Percentiles rank a stretch among this genome's conserved stretches.
These are phyloP conservation scores for Rhinichthys klamathensis DNA, from an alignment of 2,113 vertebrate species.

Conservation along the genomic window DNA sequence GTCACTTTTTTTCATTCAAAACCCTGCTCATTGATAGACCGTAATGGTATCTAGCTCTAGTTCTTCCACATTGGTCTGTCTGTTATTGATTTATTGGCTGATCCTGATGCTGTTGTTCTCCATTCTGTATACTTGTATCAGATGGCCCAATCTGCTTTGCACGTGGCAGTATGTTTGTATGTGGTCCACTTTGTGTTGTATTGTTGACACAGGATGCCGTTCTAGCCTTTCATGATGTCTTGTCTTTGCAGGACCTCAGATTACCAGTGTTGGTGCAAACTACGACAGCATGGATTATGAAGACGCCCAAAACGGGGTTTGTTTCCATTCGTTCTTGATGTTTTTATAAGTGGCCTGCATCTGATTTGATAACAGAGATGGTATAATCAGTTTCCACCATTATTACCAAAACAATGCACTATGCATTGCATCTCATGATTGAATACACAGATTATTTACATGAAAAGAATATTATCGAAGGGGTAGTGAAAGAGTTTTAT, in stretches of 20 bases:
- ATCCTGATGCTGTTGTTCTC: slow-evolving; percentile 19
- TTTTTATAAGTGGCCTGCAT: neutral
- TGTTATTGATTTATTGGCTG: slow-evolving; percentile 37
- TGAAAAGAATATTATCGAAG: neutral
- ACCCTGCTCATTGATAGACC: neutral
- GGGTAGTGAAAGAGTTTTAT: neutral
- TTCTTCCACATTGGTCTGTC: slow-evolving; percentile 16
- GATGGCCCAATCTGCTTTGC: neutral
- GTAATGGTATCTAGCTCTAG: neutral
- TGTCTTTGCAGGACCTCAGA: slow-evolving; percentile 63
- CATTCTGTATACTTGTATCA: neutral
- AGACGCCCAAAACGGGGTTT: slow-evolving; percentile 62
- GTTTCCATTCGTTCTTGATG: neutral
- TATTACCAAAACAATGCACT: neutral
- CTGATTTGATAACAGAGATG: slow-evolving; percentile 2
- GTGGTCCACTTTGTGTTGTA: neutral
- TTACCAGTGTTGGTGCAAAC: slow-evolving; percentile 57
- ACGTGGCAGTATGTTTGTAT: neutral
- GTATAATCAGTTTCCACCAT: neutral
- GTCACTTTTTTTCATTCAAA: neutral
- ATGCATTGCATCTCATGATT: neutral
- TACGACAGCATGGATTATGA: slow-evolving; percentile 60
- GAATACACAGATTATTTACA: neutral
- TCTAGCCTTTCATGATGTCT: slow-evolving; percentile 20
- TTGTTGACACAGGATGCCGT: neutral